Evolutionary conservation across 2,888 invertebrate genomes (phyloP).

Genomic region (Diarsia rubi): DNA sequence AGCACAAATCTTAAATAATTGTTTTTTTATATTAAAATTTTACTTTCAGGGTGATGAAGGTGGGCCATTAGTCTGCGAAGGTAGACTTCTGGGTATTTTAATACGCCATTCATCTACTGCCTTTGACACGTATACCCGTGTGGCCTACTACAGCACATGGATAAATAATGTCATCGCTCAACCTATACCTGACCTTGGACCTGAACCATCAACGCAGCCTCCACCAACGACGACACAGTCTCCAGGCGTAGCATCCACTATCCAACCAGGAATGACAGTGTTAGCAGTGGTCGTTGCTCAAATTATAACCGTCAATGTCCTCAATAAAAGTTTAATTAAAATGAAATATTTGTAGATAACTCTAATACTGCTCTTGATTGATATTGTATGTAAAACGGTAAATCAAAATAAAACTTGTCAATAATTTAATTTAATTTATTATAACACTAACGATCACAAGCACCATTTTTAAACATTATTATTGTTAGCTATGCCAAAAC

Average conservation of each 20-base stretch:
- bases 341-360: too few relatives aligned
- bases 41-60: not conserved
- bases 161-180: not conserved
- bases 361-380: too few relatives aligned
- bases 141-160: not conserved
- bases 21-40: not conserved
- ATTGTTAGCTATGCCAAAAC: not conserved
- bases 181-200: not conserved
- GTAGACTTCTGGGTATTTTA: not conserved
- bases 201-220: not conserved
- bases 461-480: too few relatives aligned
- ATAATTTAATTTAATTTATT: not conserved
- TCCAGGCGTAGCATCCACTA: conserved; percentile 3
- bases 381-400: not conserved
- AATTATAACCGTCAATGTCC: not conserved
- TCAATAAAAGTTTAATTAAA: not conserved
- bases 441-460: not conserved
- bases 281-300: conserved; percentile 13
- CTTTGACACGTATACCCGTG: not conserved
- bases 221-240: not conserved
- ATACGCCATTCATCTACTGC: too few relatives aligned
- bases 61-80: not conserved
- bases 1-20: too few relatives aligned
- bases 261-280: conserved; percentile 1
- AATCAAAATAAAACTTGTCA: not conserved